Percentiles rank a stretch among this genome's conserved stretches.
phyloP scores from a whole-genome alignment of 2,797 vertebrate genomes.

The Brotula barbata region DNA sequence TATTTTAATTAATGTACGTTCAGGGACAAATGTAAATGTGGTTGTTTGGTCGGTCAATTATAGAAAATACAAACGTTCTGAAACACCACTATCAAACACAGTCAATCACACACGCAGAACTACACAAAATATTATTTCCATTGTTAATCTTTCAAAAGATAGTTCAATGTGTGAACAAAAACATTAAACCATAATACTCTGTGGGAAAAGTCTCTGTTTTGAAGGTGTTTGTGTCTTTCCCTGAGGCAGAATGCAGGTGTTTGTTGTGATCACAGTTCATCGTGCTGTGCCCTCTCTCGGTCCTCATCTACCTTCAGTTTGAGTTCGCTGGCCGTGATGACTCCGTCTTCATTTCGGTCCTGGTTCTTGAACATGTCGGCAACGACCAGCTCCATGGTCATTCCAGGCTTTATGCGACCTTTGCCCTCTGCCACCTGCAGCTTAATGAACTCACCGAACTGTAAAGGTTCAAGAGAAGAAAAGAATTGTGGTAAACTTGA shows the following conservation, averaged over 20 bases:
- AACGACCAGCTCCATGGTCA: slow-evolving; percentile 82
- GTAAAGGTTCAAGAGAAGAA: not conserved
- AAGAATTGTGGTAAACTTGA: too few relatives aligned
- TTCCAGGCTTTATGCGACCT: slow-evolving; percentile 88
- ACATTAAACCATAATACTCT: slow-evolving; percentile 43
- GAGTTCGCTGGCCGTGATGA: slow-evolving; percentile 87
- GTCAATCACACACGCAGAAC: slow-evolving; percentile 51
- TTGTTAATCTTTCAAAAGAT: slow-evolving; percentile 13
- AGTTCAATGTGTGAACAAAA: slow-evolving; percentile 17
- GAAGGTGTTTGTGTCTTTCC: slow-evolving; percentile 51
- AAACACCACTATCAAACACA: slow-evolving; percentile 54
- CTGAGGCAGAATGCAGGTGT: slow-evolving; percentile 59
- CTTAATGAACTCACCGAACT: slow-evolving; percentile 93
- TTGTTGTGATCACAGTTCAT: slow-evolving; percentile 86
- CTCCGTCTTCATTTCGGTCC: slow-evolving; percentile 90
- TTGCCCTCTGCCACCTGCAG: slow-evolving; percentile 87
- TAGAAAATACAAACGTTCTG: slow-evolving; percentile 15
- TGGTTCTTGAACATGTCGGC: slow-evolving; percentile 94
- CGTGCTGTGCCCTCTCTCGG: slow-evolving; percentile 78
- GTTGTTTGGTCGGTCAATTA: slow-evolving; percentile 47
- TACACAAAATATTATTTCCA: slow-evolving; percentile 35
- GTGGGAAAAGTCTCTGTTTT: slow-evolving; percentile 46
- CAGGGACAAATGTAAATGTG: slow-evolving; percentile 64
- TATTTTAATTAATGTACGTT: slow-evolving; percentile 56
- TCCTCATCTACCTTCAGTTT: slow-evolving; percentile 94